A percentile compares a stretch with the other conserved stretches of the same genome.
Evolutionary conservation across 53 echinoderm and acorn worm species (phyloP).

Genomic region (Patiria pectinifera): DNA sequence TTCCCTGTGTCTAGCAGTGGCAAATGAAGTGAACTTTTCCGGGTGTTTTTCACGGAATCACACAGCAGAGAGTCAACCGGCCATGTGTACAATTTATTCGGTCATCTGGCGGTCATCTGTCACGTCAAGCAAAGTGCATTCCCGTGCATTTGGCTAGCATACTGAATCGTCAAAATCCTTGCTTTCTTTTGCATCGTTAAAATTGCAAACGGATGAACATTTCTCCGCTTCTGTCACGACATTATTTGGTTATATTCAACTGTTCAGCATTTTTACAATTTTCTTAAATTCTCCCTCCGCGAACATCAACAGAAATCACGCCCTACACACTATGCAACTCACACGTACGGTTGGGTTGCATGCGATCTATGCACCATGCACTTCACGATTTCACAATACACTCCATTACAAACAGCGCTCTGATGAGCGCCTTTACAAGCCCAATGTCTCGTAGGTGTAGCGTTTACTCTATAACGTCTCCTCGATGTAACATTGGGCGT

Average conservation of each 20-base stretch:
- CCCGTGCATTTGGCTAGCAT: background rate
- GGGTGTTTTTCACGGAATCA: background rate
- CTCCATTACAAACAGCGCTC: background rate
- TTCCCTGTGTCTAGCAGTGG: background rate
- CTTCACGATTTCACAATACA: too few species aligned
- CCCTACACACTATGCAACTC: background rate
- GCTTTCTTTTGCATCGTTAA: background rate
- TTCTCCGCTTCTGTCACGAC: background rate
- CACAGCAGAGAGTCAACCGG: background rate
- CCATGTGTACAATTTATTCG: background rate
- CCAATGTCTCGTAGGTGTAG: background rate
- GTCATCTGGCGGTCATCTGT: background rate
- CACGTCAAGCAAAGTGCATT: background rate
- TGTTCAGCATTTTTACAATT: background rate
- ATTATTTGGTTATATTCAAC: background rate
- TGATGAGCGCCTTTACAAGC: background rate
- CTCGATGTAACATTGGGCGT: background rate
- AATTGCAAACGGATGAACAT: background rate
- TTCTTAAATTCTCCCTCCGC: background rate
- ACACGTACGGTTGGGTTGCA: too few species aligned
- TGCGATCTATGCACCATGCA: too few species aligned
- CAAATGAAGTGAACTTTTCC: background rate
- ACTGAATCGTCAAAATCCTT: background rate
- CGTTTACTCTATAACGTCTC: background rate
- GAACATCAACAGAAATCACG: background rate